Evolutionary conservation across 2,888 invertebrate genomes (phyloP).

Genomic region (Chymomyza procnemis): DNA sequence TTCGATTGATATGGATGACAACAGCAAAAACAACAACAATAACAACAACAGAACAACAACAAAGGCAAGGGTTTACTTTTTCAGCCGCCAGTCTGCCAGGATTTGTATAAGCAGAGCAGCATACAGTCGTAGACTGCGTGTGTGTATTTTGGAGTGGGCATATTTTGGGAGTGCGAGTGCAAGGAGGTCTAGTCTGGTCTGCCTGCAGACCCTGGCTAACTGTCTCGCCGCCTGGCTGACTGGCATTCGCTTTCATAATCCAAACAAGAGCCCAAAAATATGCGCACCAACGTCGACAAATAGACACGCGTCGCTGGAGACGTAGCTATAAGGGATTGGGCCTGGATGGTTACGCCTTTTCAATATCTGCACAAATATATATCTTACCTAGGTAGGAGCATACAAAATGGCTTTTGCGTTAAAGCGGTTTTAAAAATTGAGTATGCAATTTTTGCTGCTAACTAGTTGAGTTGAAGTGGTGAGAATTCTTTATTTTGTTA

Average conservation of each 20-base stretch:
- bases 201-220: not conserved
- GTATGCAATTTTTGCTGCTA: too few relatives aligned
- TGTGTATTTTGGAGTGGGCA: too few relatives aligned
- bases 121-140: too few relatives aligned
- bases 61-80: constrained; percentile 21
- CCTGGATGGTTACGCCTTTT: constrained; percentile 24
- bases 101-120: not conserved
- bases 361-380: constrained; percentile 42
- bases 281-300: constrained; percentile 21
- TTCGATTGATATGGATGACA: constrained; percentile 70
- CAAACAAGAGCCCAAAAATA: constrained; percentile 9
- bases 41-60: constrained; percentile 10
- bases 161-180: not conserved
- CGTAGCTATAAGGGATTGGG: constrained; percentile 3
- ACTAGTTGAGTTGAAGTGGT: not conserved
- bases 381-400: not conserved
- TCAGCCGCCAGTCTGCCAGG: constrained; percentile 17
- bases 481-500: too few relatives aligned
- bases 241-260: constrained; percentile 22
- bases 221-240: constrained; percentile 13
- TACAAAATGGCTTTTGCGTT: not conserved
- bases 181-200: not conserved
- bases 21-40: constrained; percentile 21
- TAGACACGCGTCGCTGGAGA: constrained; percentile 23
- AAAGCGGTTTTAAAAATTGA: not conserved